Conservation (phyloP, 1,140 invertebrate genomes). For the Apocrypta bakeri region DNA sequence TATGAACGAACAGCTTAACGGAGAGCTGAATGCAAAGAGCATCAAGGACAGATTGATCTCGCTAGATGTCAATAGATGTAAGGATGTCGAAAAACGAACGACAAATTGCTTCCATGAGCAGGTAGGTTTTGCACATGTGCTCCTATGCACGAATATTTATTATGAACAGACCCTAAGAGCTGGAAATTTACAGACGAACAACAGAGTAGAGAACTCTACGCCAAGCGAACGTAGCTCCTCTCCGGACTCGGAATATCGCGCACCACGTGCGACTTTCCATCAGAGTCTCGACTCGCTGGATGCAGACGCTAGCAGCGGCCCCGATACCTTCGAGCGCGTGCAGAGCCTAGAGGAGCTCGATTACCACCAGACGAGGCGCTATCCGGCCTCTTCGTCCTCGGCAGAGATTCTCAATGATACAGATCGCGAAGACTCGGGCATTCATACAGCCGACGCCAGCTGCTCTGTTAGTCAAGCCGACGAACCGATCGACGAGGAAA, state of each 20-base stretch:
- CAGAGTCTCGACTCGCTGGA: conserved; percentile 81
- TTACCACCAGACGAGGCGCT: conserved; percentile 63
- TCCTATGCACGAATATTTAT: neutral
- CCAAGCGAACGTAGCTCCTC: conserved; percentile 70
- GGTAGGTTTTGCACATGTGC: conserved; percentile 54
- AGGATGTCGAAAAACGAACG: conserved; percentile 68
- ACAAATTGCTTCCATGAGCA: conserved; percentile 63
- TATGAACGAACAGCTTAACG: conserved; percentile 64
- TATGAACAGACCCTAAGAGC: neutral
- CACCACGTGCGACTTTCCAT: conserved; percentile 74
- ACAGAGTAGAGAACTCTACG: conserved; percentile 56
- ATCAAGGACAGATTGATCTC: conserved; percentile 77
- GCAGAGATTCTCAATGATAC: conserved; percentile 77
- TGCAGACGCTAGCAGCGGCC: conserved; percentile 71
- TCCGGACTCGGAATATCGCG: conserved; percentile 69
- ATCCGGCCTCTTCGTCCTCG: conserved; percentile 75
- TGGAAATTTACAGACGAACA: conserved; percentile 19
- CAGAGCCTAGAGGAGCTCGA: conserved; percentile 80
- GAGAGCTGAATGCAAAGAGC: conserved; percentile 73
- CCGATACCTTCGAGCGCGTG: conserved; percentile 78
- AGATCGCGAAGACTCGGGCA: conserved; percentile 87
- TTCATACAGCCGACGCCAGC: conserved; percentile 86
- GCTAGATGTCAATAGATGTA: conserved; percentile 74
- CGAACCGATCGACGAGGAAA: conserved; percentile 75
- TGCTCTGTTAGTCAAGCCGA: conserved; percentile 84